These are phyloP conservation scores for Ditula angustiorana DNA, from an alignment of 2,888 invertebrate genomes.

Conservation along the genomic window DNA sequence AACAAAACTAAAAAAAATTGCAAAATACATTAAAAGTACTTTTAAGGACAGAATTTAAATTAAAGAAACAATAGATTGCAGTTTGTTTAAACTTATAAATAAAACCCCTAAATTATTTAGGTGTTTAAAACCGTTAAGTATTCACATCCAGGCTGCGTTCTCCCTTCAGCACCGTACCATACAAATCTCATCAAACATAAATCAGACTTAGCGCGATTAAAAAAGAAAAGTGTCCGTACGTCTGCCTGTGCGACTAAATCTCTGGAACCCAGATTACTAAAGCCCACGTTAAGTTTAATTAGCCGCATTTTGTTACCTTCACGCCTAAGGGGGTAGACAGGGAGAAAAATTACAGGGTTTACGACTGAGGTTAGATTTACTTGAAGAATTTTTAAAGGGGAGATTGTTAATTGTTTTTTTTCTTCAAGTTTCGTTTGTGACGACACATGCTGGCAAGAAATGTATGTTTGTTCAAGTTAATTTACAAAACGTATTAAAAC, in stretches of 20 bases:
- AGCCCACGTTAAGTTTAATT: constrained; percentile 6
- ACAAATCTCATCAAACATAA: constrained; percentile 33
- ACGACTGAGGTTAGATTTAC: neutral
- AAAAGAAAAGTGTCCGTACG: constrained; percentile 36
- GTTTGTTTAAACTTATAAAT: too few species aligned
- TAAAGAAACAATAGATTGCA: too few species aligned
- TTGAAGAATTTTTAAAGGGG: neutral
- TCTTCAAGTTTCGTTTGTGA: too few species aligned
- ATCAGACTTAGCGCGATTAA: constrained; percentile 38
- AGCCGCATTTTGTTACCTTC: constrained; percentile 18
- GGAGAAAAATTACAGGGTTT: constrained; percentile 8
- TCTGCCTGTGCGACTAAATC: constrained; percentile 5
- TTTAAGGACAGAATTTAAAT: too few species aligned
- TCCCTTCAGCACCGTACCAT: neutral
- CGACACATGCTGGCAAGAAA: too few species aligned
- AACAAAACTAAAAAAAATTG: too few species aligned
- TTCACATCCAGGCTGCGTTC: too few species aligned
- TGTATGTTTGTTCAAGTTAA: too few species aligned
- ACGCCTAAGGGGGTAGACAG: constrained; percentile 1
- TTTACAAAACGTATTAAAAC: too few species aligned
- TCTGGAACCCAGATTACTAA: neutral
- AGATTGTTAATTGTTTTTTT: neutral
- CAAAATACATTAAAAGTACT: too few species aligned
- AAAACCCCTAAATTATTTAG: too few species aligned
- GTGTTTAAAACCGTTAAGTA: too few species aligned